phyloP scores from a whole-genome alignment of 2,888 invertebrate species.

The Drosophila mimica region DNA sequence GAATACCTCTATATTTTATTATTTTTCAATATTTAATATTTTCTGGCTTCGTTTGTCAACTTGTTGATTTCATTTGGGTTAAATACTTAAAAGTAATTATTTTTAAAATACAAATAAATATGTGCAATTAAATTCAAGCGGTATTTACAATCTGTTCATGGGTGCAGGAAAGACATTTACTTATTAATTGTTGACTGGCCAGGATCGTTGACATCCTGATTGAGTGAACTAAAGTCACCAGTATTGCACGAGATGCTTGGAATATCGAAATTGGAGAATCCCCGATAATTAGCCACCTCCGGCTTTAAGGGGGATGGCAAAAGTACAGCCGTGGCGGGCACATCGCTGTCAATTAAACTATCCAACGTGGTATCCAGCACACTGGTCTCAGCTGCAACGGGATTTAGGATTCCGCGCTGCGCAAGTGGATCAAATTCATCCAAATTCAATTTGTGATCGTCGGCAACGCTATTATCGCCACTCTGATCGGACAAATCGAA shows the following conservation, averaged over 20 bases:
- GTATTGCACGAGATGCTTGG: slow-evolving; percentile 89
- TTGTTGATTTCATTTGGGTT: slow-evolving; percentile 27
- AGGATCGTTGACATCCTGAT: slow-evolving; percentile 54
- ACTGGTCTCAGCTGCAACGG: slow-evolving; percentile 25
- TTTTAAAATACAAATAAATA: slow-evolving; percentile 57
- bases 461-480: slow-evolving; percentile 89
- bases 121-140: slow-evolving; percentile 38
- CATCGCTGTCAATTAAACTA: slow-evolving; percentile 83
- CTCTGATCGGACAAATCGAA: slow-evolving; percentile 91
- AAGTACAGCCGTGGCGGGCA: slow-evolving; percentile 84
- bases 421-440: slow-evolving; percentile 85
- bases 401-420: slow-evolving; percentile 34
- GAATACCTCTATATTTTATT: not conserved
- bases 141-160: slow-evolving; percentile 49
- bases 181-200: slow-evolving; percentile 22
- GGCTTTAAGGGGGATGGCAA: slow-evolving; percentile 88
- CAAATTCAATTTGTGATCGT: slow-evolving; percentile 84
- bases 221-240: slow-evolving; percentile 86
- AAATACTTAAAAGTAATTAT: slow-evolving; percentile 34
- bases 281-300: slow-evolving; percentile 86
- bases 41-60: slow-evolving; percentile 4
- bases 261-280: slow-evolving; percentile 88
- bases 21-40: slow-evolving; percentile 13
- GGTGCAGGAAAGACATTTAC: slow-evolving; percentile 13
- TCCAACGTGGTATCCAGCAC: slow-evolving; percentile 54